Percentiles rank a stretch among this genome's conserved stretches.
Conservation (phyloP, 2,797 vertebrate genomes). For the Echiichthys vipera region DNA sequence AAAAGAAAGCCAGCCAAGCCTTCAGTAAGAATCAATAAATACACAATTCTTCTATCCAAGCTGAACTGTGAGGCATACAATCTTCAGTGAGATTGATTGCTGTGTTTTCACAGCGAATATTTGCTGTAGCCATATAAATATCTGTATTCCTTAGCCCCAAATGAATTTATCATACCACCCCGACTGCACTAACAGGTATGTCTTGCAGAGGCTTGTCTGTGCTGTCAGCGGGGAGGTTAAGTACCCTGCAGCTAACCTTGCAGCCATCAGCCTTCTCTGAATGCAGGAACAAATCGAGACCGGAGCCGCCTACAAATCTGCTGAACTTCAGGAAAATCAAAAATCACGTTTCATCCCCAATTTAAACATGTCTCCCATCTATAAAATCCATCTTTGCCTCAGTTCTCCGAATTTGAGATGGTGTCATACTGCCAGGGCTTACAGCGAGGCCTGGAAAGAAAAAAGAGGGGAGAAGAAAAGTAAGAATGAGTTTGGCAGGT, state of each 20-base stretch:
- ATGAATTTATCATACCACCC: conserved; percentile 46
- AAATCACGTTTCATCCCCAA: conserved; percentile 31
- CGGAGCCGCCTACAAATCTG: conserved; percentile 27
- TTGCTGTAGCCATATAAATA: conserved; percentile 42
- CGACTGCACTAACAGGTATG: conserved; percentile 28
- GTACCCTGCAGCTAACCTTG: conserved; percentile 36
- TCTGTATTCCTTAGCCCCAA: conserved; percentile 41
- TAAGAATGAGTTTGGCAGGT: conserved; percentile 46
- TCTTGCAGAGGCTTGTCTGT: conserved; percentile 32
- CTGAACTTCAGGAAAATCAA: conserved; percentile 34
- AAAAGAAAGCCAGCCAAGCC: conserved; percentile 37
- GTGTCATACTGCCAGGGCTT: conserved; percentile 15
- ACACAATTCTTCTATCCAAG: conserved; percentile 31
- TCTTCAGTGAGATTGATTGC: conserved; percentile 51
- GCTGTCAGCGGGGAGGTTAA: conserved; percentile 40
- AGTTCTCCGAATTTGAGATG: conserved; percentile 14
- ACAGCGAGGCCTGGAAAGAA: conserved; percentile 5
- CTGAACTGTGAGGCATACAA: conserved; percentile 26
- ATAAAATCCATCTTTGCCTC: conserved; percentile 39
- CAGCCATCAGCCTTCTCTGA: conserved; percentile 21
- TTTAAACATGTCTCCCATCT: conserved; percentile 24
- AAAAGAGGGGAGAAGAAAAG: neutral
- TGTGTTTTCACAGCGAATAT: conserved; percentile 42
- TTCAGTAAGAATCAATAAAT: conserved; percentile 64
- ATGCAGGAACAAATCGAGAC: conserved; percentile 23